These are phyloP conservation scores for Plagiodera versicolora DNA, from an alignment of 2,888 invertebrate species.

Conservation along the genomic window DNA sequence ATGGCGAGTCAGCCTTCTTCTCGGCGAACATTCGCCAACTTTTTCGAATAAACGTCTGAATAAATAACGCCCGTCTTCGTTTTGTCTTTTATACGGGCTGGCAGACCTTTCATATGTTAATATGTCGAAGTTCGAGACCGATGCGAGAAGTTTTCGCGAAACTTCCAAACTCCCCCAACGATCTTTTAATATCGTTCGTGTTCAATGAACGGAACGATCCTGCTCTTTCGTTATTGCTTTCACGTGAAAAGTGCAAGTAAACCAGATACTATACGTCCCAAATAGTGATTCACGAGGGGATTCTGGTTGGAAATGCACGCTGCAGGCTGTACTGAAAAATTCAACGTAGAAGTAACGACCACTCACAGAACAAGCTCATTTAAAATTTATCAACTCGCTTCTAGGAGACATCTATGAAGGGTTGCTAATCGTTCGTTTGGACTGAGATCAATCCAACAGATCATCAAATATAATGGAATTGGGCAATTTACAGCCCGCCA, in stretches of 20 bases:
- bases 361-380: no score
- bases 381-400: no score
- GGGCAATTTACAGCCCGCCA: no score
- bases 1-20: conserved; percentile 3
- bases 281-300: background rate
- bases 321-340: background rate
- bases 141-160: conserved; percentile 22
- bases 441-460: no score
- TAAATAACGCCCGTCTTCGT: conserved; percentile 23
- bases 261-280: background rate
- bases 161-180: conserved; percentile 16
- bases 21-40: conserved; percentile 18
- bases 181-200: conserved; percentile 24
- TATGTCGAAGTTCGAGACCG: conserved; percentile 27
- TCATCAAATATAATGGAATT: no score
- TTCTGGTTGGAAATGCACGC: no score
- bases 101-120: conserved; percentile 29
- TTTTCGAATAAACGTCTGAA: conserved; percentile 28
- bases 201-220: conserved; percentile 18
- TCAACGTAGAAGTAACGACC: no score
- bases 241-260: background rate
- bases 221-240: background rate
- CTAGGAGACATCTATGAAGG: no score
- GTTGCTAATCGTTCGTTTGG: no score
- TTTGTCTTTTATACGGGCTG: conserved; percentile 24